These are phyloP conservation scores for Carlito syrichta DNA, from an alignment of 2,113 vertebrate genomes.

Conservation along the genomic window DNA sequence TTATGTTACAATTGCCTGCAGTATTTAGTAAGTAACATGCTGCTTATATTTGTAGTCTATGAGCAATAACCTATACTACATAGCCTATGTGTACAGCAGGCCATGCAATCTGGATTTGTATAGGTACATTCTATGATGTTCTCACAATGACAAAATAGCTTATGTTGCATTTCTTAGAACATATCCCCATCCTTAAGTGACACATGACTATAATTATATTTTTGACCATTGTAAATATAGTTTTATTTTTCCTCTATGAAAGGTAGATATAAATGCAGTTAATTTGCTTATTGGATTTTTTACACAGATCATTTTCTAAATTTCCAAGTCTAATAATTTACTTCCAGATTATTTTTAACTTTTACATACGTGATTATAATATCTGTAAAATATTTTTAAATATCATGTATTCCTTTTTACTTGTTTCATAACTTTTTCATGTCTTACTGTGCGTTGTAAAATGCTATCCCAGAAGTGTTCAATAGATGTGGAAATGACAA, in stretches of 20 bases:
- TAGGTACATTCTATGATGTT: no score
- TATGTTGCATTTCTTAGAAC: no score
- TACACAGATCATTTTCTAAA: neutral
- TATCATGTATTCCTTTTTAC: neutral
- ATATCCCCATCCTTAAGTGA: no score
- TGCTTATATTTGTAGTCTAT: no score
- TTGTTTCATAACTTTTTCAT: neutral
- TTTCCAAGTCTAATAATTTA: neutral
- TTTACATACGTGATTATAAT: neutral
- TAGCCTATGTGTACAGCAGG: no score
- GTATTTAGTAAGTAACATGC: no score
- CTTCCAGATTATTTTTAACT: neutral
- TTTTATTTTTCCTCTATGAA: neutral
- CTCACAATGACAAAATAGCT: no score
- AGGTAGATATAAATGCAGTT: neutral
- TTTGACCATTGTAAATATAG: neutral
- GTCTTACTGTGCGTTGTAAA: neutral
- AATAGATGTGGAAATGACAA: neutral
- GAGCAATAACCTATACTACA: no score
- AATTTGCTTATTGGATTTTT: neutral
- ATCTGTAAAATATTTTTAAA: neutral
- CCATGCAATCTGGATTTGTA: no score
- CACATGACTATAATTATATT: neutral
- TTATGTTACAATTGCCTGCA: no score
- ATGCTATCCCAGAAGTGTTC: neutral